phyloP scores from a whole-genome alignment of 2,888 invertebrate species.

The Microctonus hyperodae region DNA sequence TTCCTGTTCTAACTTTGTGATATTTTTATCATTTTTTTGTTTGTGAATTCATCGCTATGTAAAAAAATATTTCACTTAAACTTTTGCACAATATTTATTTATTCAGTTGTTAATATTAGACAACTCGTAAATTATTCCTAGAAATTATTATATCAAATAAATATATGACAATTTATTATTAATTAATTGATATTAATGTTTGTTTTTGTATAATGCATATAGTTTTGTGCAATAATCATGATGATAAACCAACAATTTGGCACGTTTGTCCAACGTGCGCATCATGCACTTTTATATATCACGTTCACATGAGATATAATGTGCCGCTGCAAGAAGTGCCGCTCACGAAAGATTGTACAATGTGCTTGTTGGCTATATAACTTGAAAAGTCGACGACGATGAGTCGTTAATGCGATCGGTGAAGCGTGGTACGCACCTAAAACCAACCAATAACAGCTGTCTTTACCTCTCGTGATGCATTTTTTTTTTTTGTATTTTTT shows the following conservation, averaged over 20 bases:
- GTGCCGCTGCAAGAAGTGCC: conserved; percentile 22
- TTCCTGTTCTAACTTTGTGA: no score
- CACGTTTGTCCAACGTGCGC: conserved; percentile 8
- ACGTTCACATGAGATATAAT: neutral
- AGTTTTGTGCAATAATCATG: neutral
- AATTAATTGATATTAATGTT: neutral
- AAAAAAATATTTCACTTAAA: no score
- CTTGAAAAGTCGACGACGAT: conserved; percentile 16
- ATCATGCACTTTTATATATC: conserved; percentile 8
- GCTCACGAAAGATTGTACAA: conserved; percentile 2
- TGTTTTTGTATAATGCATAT: neutral
- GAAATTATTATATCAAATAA: no score
- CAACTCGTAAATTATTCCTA: no score
- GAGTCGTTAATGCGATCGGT: conserved; percentile 46
- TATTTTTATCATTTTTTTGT: no score
- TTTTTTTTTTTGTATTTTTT: neutral
- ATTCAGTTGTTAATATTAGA: no score
- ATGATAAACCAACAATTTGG: conserved; percentile 18
- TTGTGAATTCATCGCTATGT: no score
- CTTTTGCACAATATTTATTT: no score
- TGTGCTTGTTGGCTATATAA: neutral
- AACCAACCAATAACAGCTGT: conserved; percentile 46
- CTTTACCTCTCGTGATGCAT: conserved; percentile 31
- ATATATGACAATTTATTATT: no score
- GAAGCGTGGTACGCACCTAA: conserved; percentile 42